A percentile compares a stretch with the other conserved stretches of the same genome.
Conservation (phyloP, 1,140 invertebrate genomes). For the Aculops lycopersici region DNA sequence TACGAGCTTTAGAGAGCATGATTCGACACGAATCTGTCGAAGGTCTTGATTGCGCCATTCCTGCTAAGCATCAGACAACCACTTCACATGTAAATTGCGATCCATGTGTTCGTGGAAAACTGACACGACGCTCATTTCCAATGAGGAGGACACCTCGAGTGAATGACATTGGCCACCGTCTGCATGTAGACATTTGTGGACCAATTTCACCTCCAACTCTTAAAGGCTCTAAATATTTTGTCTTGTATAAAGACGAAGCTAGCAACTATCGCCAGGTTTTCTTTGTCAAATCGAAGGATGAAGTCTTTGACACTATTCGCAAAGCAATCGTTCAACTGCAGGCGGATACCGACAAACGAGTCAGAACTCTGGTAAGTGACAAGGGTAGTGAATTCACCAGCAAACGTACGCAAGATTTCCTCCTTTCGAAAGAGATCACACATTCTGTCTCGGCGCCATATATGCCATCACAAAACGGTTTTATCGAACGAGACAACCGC, state of each 20-base stretch:
- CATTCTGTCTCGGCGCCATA: slow-evolving; percentile 18
- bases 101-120: not conserved
- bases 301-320: not conserved
- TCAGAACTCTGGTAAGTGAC: not conserved
- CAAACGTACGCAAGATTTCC: not conserved
- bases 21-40: too few species aligned
- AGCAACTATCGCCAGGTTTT: not conserved
- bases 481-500: slow-evolving; percentile 18
- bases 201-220: not conserved
- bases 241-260: not conserved
- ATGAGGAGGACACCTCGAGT: not conserved
- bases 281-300: not conserved
- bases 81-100: too few species aligned
- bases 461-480: slow-evolving; percentile 20
- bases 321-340: not conserved
- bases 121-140: not conserved
- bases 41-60: too few species aligned
- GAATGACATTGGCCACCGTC: not conserved
- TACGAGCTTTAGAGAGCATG: too few species aligned
- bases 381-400: not conserved
- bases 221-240: not conserved
- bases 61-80: too few species aligned
- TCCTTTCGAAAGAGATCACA: not conserved
- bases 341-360: not conserved
- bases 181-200: not conserved